phyloP scores from a whole-genome alignment of 2,797 vertebrate genomes.

The Aeoliscus strigatus region DNA sequence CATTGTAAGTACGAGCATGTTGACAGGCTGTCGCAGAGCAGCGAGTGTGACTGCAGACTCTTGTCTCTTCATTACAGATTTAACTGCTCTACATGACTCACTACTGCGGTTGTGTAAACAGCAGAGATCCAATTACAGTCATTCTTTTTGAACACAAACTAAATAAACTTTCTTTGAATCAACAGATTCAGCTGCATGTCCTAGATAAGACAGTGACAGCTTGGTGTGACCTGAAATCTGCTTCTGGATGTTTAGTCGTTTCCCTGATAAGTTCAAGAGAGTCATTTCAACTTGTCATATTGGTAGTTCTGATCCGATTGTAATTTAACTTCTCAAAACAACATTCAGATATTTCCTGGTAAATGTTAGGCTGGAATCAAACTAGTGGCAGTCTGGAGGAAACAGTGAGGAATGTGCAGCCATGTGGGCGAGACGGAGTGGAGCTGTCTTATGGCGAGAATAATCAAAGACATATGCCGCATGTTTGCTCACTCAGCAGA shows the following conservation, averaged over 20 bases:
- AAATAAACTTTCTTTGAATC: no score
- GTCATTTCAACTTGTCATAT: slow-evolving; percentile 1
- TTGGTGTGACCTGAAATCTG: background rate
- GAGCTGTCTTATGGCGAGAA: slow-evolving; percentile 13
- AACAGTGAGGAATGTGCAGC: slow-evolving; percentile 44
- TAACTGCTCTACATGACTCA: background rate
- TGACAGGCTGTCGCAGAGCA: background rate
- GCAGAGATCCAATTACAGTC: background rate
- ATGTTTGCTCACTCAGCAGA: slow-evolving; percentile 25
- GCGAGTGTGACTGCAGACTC: no score
- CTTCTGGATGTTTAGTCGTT: background rate
- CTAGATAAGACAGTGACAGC: background rate
- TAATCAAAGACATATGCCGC: slow-evolving; percentile 60
- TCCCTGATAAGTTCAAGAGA: slow-evolving; percentile 3
- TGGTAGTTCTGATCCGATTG: background rate
- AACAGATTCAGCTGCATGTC: background rate
- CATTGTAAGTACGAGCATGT: background rate
- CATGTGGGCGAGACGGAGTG: slow-evolving; percentile 16
- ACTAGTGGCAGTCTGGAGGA: slow-evolving; percentile 7
- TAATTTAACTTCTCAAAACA: slow-evolving; percentile 5
- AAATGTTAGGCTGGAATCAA: no score
- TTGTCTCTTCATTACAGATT: background rate
- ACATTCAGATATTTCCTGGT: no score
- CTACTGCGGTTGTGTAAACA: background rate
- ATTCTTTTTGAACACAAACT: no score